phyloP scores from a whole-genome alignment of 2,113 vertebrate species.

The Mus spicilegus region DNA sequence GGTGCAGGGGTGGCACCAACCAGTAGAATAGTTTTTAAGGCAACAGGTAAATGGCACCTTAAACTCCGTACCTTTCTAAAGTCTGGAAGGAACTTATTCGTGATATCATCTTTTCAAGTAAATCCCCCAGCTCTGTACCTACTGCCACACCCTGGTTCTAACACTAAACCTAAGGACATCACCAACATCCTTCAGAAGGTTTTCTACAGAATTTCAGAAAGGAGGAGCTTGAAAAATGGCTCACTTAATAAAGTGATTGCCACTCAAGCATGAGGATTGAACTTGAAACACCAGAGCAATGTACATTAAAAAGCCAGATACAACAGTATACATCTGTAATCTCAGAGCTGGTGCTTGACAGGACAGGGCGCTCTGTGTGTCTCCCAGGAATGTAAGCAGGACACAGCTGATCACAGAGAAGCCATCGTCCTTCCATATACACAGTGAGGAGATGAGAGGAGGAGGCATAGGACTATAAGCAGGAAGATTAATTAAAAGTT shows the following conservation, averaged over 20 bases:
- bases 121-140: neutral
- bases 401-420: neutral
- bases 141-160: neutral
- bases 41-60: neutral
- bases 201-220: conserved; percentile 21
- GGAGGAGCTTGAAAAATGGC: too few relatives aligned
- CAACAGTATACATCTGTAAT: neutral
- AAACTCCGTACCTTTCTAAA: neutral
- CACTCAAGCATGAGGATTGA: neutral
- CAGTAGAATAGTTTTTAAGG: neutral
- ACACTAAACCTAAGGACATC: neutral
- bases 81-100: neutral
- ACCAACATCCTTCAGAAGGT: neutral
- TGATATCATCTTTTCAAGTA: neutral
- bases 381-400: neutral
- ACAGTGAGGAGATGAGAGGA: neutral
- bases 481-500: neutral
- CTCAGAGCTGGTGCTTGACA: neutral
- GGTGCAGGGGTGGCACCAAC: too few relatives aligned
- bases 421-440: neutral
- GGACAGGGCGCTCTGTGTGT: neutral
- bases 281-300: too few relatives aligned
- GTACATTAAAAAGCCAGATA: neutral
- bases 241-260: neutral
- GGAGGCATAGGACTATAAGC: neutral